Percentiles rank a stretch among this genome's conserved stretches.
Evolutionary conservation across 2,113 vertebrate species (phyloP).

Genomic region (Corythoichthys intestinalis): DNA sequence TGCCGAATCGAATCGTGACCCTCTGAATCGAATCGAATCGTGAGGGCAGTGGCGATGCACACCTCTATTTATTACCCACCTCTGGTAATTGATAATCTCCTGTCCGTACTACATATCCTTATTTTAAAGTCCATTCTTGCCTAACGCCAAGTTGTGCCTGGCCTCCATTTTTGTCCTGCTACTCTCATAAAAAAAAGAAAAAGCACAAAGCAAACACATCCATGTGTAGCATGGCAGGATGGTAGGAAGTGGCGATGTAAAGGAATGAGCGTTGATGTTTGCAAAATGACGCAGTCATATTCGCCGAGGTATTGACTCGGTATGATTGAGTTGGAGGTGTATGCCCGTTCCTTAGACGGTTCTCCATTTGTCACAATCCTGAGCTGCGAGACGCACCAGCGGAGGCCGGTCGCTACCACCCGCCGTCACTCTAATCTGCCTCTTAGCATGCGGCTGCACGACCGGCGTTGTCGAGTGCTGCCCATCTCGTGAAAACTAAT

Average conservation of each 20-base stretch:
- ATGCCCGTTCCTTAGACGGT: constrained; percentile 54
- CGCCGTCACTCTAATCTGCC: constrained; percentile 67
- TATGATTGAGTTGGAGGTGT: constrained; percentile 60
- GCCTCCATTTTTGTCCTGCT: constrained; percentile 10
- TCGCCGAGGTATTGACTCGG: constrained; percentile 58
- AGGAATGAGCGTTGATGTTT: constrained; percentile 21
- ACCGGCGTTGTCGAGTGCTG: constrained; percentile 63
- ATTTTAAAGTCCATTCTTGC: no score
- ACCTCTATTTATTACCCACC: no score
- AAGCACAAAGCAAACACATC: constrained; percentile 5
- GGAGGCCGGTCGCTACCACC: constrained; percentile 58
- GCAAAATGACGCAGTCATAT: constrained; percentile 16
- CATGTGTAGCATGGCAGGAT: constrained; percentile 3
- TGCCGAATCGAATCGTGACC: no score
- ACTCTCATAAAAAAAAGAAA: constrained; percentile 13
- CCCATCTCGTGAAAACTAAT: constrained; percentile 78
- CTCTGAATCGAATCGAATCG: no score
- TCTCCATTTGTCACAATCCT: constrained; percentile 65
- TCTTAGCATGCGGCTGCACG: constrained; percentile 82
- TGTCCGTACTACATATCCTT: no score
- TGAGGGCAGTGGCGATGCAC: no score
- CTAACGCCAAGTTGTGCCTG: no score
- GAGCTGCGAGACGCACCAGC: constrained; percentile 50
- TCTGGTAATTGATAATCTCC: no score
- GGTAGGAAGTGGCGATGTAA: not conserved